phyloP scores from a whole-genome alignment of 1,140 invertebrate species.

The Drosophila mayri region DNA sequence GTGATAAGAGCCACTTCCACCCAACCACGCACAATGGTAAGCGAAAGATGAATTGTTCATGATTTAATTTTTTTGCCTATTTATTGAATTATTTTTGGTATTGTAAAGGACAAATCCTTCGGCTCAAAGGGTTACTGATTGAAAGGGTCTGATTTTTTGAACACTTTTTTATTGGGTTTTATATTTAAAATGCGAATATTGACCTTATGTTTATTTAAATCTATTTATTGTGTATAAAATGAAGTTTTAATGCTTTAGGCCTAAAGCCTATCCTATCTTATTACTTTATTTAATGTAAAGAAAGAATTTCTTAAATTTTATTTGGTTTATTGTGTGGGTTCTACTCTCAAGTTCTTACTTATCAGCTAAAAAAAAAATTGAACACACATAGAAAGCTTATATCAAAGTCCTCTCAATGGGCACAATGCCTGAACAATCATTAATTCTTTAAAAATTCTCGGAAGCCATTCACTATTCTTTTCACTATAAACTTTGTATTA shows the following conservation, averaged over 20 bases:
- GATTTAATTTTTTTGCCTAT: neutral
- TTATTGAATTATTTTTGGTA: constrained; percentile 20
- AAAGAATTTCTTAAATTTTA: neutral
- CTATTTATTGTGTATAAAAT: neutral
- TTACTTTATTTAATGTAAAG: neutral
- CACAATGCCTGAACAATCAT: neutral
- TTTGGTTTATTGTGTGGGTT: neutral
- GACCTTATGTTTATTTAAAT: neutral
- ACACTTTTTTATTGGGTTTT: neutral
- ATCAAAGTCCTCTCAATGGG: neutral
- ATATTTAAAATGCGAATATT: neutral
- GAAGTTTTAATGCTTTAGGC: neutral
- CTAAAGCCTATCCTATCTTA: too few relatives aligned
- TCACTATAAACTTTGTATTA: too few relatives aligned
- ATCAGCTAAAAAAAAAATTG: neutral
- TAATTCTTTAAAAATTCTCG: neutral
- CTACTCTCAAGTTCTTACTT: neutral
- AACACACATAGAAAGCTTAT: constrained; percentile 4
- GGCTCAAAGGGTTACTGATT: constrained; percentile 8
- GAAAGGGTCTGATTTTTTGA: neutral
- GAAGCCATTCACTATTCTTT: constrained; percentile 6
- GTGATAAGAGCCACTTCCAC: constrained; percentile 78
- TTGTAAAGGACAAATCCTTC: neutral
- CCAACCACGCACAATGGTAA: constrained; percentile 75
- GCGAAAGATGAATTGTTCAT: constrained; percentile 37